Evolutionary conservation across 2,888 invertebrate genomes (phyloP).

Genomic region (Trichacis sp.): DNA sequence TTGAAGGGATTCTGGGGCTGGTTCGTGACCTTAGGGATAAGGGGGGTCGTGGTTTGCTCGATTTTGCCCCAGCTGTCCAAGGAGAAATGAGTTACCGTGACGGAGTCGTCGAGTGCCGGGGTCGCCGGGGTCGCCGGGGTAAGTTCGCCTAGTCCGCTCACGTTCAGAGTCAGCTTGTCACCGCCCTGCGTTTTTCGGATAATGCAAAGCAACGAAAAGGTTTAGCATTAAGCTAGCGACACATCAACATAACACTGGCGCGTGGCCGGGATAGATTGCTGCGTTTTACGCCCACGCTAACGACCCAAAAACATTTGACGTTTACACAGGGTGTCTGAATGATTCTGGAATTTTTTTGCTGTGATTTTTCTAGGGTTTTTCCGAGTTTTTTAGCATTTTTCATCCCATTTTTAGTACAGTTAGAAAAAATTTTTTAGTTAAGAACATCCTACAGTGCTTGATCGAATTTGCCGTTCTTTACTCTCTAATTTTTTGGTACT

Average conservation of each 20-base stretch:
- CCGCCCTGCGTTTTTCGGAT: constrained; percentile 72
- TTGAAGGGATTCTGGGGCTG: constrained; percentile 67
- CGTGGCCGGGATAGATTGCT: not conserved
- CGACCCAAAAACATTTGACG: too few species aligned
- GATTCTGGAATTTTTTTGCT: too few species aligned
- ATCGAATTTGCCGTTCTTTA: too few species aligned
- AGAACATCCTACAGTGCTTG: too few species aligned
- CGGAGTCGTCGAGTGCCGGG: constrained; percentile 66
- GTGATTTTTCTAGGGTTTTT: too few species aligned
- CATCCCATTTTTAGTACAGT: too few species aligned
- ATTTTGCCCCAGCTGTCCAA: constrained; percentile 71
- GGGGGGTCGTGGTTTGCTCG: constrained; percentile 67
- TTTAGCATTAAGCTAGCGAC: constrained; percentile 47
- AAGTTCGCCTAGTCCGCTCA: constrained; percentile 71
- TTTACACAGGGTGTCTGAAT: too few species aligned
- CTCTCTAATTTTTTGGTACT: too few species aligned
- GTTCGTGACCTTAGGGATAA: constrained; percentile 60
- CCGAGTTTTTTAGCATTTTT: too few species aligned
- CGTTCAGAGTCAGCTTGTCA: constrained; percentile 77
- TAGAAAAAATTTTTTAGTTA: too few species aligned
- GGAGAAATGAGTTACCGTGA: constrained; percentile 75
- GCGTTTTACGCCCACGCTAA: not conserved
- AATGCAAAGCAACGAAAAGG: constrained; percentile 54
- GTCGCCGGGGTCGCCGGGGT: constrained; percentile 43
- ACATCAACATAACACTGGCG: constrained; percentile 37